These are phyloP conservation scores for Globicephala melas DNA, from an alignment of 2,113 vertebrate genomes.

Conservation along the genomic window DNA sequence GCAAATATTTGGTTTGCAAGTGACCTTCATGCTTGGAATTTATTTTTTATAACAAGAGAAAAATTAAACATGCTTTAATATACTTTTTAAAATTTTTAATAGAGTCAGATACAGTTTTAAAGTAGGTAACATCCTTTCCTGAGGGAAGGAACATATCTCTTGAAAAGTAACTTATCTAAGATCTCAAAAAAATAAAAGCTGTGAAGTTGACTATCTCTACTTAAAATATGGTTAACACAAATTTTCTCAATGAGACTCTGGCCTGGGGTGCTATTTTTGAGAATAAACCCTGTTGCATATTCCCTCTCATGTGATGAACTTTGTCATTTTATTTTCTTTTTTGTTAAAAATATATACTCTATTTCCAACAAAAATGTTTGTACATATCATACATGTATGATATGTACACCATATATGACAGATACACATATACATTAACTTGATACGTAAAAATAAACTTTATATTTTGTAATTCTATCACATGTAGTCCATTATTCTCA, in stretches of 20 bases:
- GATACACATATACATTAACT: neutral
- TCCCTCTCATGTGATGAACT: neutral
- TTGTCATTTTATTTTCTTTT: neutral
- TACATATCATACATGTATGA: neutral
- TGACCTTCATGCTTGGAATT: constrained; percentile 24
- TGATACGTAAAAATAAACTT: neutral
- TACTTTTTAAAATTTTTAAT: constrained; percentile 5
- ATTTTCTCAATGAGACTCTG: neutral
- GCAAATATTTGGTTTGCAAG: constrained; percentile 31
- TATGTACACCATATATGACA: neutral
- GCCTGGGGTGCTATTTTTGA: neutral
- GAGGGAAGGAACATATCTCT: neutral
- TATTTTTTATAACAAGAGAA: constrained; percentile 14
- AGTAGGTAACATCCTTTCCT: neutral
- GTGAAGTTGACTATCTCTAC: neutral
- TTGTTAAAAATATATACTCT: neutral
- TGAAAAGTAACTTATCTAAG: neutral
- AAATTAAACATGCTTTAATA: constrained; percentile 12
- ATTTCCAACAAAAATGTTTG: neutral
- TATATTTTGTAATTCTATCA: neutral
- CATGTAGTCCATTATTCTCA: neutral
- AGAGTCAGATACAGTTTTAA: neutral
- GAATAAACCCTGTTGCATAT: neutral
- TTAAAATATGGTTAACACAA: neutral
- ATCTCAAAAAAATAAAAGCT: neutral